Evolutionary conservation across 2,113 vertebrate genomes (phyloP).

Genomic region (Rana temporaria): DNA sequence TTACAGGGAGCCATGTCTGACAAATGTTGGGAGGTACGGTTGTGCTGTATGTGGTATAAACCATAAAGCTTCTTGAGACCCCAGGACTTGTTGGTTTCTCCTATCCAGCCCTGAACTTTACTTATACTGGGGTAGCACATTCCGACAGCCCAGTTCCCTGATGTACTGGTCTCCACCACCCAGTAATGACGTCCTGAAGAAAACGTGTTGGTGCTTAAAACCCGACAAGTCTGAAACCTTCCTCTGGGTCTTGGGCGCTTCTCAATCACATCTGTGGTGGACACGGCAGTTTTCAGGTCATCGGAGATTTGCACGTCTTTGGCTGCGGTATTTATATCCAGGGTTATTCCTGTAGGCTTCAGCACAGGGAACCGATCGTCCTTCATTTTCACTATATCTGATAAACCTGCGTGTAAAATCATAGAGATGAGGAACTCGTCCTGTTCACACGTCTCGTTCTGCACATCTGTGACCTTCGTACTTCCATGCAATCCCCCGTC

Average conservation of each 20-base stretch:
- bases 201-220: not conserved
- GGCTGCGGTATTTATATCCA: not conserved
- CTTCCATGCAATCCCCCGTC: no score
- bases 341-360: not conserved
- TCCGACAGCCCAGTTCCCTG: not conserved
- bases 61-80: not conserved
- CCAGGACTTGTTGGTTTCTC: not conserved
- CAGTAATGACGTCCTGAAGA: constrained; percentile 1
- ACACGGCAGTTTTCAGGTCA: not conserved
- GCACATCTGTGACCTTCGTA: no score
- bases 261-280: not conserved
- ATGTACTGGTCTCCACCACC: not conserved
- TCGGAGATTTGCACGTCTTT: not conserved
- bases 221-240: not conserved
- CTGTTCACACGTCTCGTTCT: no score
- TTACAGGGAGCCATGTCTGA: not conserved
- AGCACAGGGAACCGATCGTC: not conserved
- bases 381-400: no score
- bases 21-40: not conserved
- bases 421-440: no score
- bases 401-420: no score
- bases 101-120: not conserved
- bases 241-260: no score
- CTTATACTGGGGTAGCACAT: no score
- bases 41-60: not conserved